Base-by-base conservation (phyloP, 2,888 invertebrate genomes). In the Argynnis bischoffii region DNA sequence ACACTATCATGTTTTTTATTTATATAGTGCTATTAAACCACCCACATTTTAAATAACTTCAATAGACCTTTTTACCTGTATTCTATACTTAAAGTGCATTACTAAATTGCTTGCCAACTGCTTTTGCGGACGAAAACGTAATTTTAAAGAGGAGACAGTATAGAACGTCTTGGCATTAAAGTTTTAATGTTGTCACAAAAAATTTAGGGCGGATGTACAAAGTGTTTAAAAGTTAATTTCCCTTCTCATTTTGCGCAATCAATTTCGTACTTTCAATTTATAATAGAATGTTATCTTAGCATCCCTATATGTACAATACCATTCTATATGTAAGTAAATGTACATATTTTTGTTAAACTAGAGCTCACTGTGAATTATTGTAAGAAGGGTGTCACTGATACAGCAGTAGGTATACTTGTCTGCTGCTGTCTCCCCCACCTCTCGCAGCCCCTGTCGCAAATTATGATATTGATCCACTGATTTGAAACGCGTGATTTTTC, bases 81-180 rank as follows among this genome's bases (percentile, higher is more conserved):
- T 48, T 14, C 16, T 6, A 41, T n/a, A 14, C 83, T 82, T 84
- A 85, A 87, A 88, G 81, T 86, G 86, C 86, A 89, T 89, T 89
- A 88, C 83, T 76, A 83, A 87, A 88, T 88, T 87, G 85, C 85
- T 85, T 78, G 81, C 84, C 82, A 79, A 76, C 79, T 78, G 78
- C 82, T 84, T 82, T 82, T 77, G 79, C 72, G 72, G 71, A 75
- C 73, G 72, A 73, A 76, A 74, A 75, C 80, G 79, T 82, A 80
- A 81, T 81, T 81, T 80, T 77, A 75, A 77, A 74, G 75, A 78
- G 83, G 79, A 80, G 82, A 81, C 77, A 77, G 74, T 70, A 70
- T 70, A 72, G 60, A 75, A 77, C 78, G 78, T 81, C 78, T 81
- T 77, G 75, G 78, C 75, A 73, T 67, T 70, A 72, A 72, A 67